These are phyloP conservation scores for Rousettus leschenaultii DNA, from an alignment of 2,113 vertebrate species.

Conservation along the genomic window DNA sequence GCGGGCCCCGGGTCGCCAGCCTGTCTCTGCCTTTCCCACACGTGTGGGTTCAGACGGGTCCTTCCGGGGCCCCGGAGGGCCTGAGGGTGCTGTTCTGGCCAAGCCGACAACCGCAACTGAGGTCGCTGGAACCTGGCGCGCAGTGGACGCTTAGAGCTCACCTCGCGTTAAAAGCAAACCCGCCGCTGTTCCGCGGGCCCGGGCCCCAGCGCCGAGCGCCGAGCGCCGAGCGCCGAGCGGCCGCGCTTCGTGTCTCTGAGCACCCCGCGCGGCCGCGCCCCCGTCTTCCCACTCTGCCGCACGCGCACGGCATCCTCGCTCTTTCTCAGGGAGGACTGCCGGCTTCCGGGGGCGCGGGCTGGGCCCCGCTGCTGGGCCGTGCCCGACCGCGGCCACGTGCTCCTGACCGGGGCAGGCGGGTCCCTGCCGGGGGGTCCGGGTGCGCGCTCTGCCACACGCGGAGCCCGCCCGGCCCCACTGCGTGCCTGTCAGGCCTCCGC, in stretches of 20 bases:
- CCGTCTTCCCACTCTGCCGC: too few relatives aligned
- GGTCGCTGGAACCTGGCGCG: neutral
- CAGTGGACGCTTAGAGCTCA: neutral
- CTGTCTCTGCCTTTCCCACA: neutral
- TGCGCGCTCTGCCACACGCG: too few relatives aligned
- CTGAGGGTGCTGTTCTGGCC: neutral
- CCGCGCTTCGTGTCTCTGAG: too few relatives aligned
- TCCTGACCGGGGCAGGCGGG: neutral
- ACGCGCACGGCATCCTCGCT: too few relatives aligned
- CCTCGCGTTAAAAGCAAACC: neutral
- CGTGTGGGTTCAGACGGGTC: too few relatives aligned
- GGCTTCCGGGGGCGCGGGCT: neutral
- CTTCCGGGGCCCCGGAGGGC: neutral
- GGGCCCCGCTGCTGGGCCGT: neutral
- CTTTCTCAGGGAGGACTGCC: too few relatives aligned
- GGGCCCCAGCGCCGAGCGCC: too few relatives aligned
- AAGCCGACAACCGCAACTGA: neutral
- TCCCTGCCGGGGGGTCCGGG: neutral
- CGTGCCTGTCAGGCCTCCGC: neutral
- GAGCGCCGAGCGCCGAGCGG: too few relatives aligned
- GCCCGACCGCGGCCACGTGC: neutral
- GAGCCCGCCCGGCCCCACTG: accelerated
- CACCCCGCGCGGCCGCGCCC: too few relatives aligned
- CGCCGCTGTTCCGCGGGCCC: too few relatives aligned
- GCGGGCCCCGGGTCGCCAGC: accelerated